These are phyloP conservation scores for Villa cingulata DNA, from an alignment of 2,888 invertebrate species.

Conservation along the genomic window DNA sequence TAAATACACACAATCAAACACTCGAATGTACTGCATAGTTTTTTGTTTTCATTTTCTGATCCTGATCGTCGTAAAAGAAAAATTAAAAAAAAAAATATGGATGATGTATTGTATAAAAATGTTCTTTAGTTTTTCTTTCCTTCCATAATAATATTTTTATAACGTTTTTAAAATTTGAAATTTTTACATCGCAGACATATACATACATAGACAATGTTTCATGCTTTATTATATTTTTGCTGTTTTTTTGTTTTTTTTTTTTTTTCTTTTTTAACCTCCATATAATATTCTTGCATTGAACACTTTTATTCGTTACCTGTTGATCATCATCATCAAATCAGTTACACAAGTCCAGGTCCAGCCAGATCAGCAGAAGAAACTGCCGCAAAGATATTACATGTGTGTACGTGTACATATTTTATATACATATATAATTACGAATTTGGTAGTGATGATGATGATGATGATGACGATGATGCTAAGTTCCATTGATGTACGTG, in stretches of 20 bases:
- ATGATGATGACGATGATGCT: too few species aligned
- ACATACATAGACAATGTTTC: too few species aligned
- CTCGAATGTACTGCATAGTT: too few species aligned
- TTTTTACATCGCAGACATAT: too few species aligned
- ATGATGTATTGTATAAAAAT: too few species aligned
- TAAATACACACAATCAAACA: too few species aligned
- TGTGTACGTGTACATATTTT: not conserved
- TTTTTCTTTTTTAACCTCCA: not conserved
- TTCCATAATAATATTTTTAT: too few species aligned
- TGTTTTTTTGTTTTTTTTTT: too few species aligned
- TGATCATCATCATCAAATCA: constrained; percentile 7
- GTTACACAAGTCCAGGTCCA: not conserved
- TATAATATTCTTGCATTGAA: not conserved
- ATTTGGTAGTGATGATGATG: too few species aligned
- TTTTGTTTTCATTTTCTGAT: constrained; percentile 5
- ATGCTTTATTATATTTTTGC: too few species aligned
- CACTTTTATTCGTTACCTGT: not conserved
- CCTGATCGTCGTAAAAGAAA: constrained; percentile 2
- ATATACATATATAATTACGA: not conserved
- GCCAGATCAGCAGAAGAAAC: not conserved
- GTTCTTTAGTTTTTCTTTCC: not conserved
- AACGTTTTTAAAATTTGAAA: too few species aligned
- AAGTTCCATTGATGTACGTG: too few species aligned
- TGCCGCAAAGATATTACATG: not conserved
- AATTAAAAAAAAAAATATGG: not conserved